Evolutionary conservation across 2,797 vertebrate genomes (phyloP), one percentile per base, ranked within the genome.

Genomic region (Sus cebifrons): DNA sequence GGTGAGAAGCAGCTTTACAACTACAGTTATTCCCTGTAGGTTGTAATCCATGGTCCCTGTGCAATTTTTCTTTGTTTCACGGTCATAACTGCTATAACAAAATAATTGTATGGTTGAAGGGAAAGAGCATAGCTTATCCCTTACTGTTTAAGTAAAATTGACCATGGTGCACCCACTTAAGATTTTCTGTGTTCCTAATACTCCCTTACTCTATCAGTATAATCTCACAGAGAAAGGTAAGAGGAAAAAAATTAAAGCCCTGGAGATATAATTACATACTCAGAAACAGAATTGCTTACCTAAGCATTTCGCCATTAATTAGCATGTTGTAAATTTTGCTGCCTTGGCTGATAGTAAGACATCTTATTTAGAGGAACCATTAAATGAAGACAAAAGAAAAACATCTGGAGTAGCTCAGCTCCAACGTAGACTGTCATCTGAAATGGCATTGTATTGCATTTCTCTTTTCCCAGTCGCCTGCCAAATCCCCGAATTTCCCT

Each of bases 271-370:
- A 75, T 88, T 84, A 89, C 23, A 91, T 54, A 74, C 71, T 84
- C 94, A 77, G 70, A 91, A 86, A 89, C 62, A 12, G 36, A 60
- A n/a, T 58, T 85, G 83, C 87, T 95, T 93, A 84, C 89, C 77
- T 94, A 81, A 95, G 92, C 73, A 71, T 6, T 7, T 93, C 92
- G 62, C 81, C 96, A 82, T 96, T 97, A 98, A 97, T 95, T 95
- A 90, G 49, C 44, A 94, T 65, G 77, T 88, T 92, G 44, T 96
- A 90, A 96, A 91, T 91, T 91, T 95, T 84, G 77, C 91, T 97
- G 82, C 64, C 71, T 81, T 94, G 70, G 64, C 91, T 96, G 94
- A 87, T 91, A 81, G 73, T 49, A 90, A 18, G 65, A 83, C 29
- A 86, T n/a, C 62, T 25, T 58, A 77, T 75, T 92, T 73, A 40